Base-by-base conservation (phyloP, 2,888 invertebrate genomes). In the Netelia fuscicornis region DNA sequence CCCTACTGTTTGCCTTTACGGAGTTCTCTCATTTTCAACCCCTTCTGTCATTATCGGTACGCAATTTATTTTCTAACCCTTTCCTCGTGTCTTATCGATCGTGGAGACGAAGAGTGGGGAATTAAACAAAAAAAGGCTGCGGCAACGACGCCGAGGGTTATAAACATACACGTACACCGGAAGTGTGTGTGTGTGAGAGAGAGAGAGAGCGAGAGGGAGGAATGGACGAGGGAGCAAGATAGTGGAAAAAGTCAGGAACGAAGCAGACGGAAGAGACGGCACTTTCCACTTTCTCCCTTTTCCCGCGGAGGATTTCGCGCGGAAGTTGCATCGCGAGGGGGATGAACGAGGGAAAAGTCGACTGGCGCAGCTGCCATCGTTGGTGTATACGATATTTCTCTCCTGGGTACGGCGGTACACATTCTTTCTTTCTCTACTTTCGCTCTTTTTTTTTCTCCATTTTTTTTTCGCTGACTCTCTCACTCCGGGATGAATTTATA, bases 401-500 rank as follows among this genome's bases (percentile, higher is more conserved):
- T 68, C 13, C 25, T 37, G 72, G 42, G 62, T 68, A 72, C 83
- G 83, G 86, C 81, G 37, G 85, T 81, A 81, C 76, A 86, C 76
- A 81, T 81, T 58, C 74, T 68, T 70, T 84, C 48, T 54, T 25
- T 54, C 48, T 76, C 30, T 64, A 17, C 62, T 10, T 44, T 54
- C 65, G 37, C 5, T 37, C 37, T 6, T 37, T 30, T 30, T 37
- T 54, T 67, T 56, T 65, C 20, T 65, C 20, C 11, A 70, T 80
- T 80, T 85, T 77, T 84, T 72, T 54, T 60, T 81, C 37, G 17
- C 17, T 30, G n/a, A 23, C 9, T 52, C 62, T 62, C 48, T 83
- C 65, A 67, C 86, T 85, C 78, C 83, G 79, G 86, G 81, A 86
- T 84, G 84, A 86, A 86, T 87, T 87, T 86, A 86, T 86, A 81